Evolutionary conservation across 2,888 invertebrate species (phyloP), one percentile per base, ranked within the genome.

Genomic region (Alviniconcha strummeri): DNA sequence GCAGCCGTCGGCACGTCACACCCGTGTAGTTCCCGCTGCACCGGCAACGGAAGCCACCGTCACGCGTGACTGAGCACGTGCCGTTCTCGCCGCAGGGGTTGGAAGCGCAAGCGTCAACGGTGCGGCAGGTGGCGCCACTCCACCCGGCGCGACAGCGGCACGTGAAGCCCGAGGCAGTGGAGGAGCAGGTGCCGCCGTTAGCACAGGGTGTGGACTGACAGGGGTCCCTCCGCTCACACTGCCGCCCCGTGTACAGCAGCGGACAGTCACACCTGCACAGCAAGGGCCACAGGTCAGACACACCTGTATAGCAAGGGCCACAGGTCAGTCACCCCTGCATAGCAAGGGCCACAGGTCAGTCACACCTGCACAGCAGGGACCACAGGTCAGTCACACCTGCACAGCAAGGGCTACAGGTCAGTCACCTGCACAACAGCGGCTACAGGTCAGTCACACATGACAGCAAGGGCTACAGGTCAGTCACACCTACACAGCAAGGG

Each of bases 91-190:
- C 85, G 86, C 91, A 92, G 8, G 88, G 87, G 8, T 85, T 82
- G 13, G 86, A 76, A 19, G 86, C 86, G 83, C 92, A 92, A n/a
- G 89, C 89, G 83, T 92, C 86, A 54, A 89, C 85, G n/a, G 85
- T 81, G 79, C 90, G 88, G 86, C 92, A 92, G 7, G 86, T 87
- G 69, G 87, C 84, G 7, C 92, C 92, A 56, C 86, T 90, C 80
- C 89, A 88, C 11, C 90, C 91, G 0, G 72, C 69, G 4, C 86
- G 82, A 83, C 92, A 92, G 9, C 86, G 83, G 79, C 92, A 92
- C 7, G 84, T 71, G 76, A 85, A 87, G 52, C 81, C 82, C 5
- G 75, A 80, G 6, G 77, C 77, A 0, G 78, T 60, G 1, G 84
- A 15, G 17, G 55, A 71, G 79, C 87, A 87, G 52, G 81, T 67